Evolutionary conservation across 2,888 invertebrate species (phyloP).

Genomic region (Mantis religiosa): DNA sequence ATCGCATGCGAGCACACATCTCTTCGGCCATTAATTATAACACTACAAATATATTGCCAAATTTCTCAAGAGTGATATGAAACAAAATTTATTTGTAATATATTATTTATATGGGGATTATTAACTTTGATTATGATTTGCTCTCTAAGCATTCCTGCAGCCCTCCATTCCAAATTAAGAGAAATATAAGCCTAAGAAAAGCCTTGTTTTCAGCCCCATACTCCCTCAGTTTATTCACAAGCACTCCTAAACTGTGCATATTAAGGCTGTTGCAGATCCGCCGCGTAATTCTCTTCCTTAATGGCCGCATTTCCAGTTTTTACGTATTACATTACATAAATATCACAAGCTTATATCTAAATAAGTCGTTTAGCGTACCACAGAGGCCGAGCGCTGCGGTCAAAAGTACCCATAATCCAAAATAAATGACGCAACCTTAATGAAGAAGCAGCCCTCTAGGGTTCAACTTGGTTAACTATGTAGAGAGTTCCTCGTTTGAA

Average conservation of each 20-base stretch:
- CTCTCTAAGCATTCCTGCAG: too few relatives aligned
- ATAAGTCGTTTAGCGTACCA: not conserved
- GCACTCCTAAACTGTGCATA: not conserved
- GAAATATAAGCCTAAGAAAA: not conserved
- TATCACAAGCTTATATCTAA: not conserved
- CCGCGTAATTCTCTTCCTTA: not conserved
- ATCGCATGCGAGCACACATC: too few relatives aligned
- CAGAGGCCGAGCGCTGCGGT: not conserved
- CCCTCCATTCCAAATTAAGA: too few relatives aligned
- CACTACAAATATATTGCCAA: too few relatives aligned
- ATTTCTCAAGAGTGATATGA: too few relatives aligned
- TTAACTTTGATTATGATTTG: too few relatives aligned
- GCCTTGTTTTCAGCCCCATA: not conserved
- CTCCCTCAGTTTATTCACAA: not conserved
- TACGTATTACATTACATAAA: not conserved
- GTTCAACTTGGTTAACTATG: not conserved
- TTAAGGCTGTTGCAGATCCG: not conserved
- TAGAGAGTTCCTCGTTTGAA: not conserved
- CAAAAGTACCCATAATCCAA: not conserved
- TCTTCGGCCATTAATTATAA: too few relatives aligned
- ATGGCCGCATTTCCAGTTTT: not conserved
- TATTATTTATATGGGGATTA: too few relatives aligned
- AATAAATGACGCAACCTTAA: not conserved
- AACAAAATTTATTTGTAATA: too few relatives aligned
- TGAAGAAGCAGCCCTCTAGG: not conserved